These are phyloP conservation scores for Pseudococcus jackbeardsleyi DNA, from an alignment of 2,888 invertebrate species.

Conservation along the genomic window DNA sequence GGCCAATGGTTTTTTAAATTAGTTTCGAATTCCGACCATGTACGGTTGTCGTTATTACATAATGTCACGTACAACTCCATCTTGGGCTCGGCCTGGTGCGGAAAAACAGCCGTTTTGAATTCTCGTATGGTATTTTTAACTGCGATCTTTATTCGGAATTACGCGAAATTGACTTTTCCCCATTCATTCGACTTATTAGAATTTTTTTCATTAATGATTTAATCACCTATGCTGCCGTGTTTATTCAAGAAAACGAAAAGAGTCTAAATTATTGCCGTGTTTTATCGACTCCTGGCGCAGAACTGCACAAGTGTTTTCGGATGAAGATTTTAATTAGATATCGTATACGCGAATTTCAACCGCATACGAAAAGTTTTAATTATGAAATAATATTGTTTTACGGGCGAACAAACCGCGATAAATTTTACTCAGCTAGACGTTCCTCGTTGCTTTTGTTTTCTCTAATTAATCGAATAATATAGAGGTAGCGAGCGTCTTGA, in stretches of 20 bases:
- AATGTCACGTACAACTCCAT: slow-evolving; percentile 59
- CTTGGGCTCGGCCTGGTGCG: background rate
- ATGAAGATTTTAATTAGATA: slow-evolving; percentile 35
- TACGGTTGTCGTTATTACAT: slow-evolving; percentile 62
- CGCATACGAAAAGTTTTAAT: slow-evolving; percentile 30
- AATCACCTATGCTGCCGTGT: background rate
- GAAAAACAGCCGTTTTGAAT: slow-evolving; percentile 54
- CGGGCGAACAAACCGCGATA: background rate
- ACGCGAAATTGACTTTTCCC: slow-evolving; percentile 4
- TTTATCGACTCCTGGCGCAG: background rate
- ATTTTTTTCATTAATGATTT: slow-evolving; percentile 1
- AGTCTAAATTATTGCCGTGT: background rate
- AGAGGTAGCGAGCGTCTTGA: background rate
- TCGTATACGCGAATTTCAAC: background rate
- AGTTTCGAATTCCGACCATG: slow-evolving; percentile 63
- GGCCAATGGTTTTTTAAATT: slow-evolving; percentile 59
- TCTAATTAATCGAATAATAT: slow-evolving; percentile 45
- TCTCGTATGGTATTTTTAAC: slow-evolving; percentile 41
- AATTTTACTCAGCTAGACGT: background rate
- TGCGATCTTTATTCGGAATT: background rate
- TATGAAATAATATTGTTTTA: slow-evolving; percentile 47
- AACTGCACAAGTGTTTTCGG: background rate
- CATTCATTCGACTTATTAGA: background rate
- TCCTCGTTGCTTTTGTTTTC: background rate
- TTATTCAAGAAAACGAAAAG: background rate